Base-by-base conservation (phyloP, 2,797 vertebrate genomes). In the Toxotes lorentzi region DNA sequence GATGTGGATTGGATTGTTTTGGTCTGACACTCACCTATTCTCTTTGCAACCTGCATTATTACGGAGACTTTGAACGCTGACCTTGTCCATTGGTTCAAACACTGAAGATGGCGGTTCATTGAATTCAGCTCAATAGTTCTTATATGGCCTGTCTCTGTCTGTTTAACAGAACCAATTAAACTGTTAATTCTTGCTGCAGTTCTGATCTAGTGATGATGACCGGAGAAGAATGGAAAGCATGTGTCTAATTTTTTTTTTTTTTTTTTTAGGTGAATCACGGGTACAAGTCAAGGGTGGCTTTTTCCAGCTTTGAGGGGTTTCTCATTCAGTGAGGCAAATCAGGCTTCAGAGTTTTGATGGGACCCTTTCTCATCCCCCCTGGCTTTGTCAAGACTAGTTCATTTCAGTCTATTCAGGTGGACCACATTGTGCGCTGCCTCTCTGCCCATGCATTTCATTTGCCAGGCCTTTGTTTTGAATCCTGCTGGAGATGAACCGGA, bases 371-470 rank as follows among this genome's bases (percentile, higher is more conserved):
- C 87, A 87, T 89, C 79, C 57, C 59, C 17, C 21, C 35, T 34
- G 82, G 84, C 92, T 94, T 93, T 93, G 90, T 94, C 84, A 41
- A 76, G 60, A 73, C 92, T 74, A 79, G 88, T 91, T 94, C 85
- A 91, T 94, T 93, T 92, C 81, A 82, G 78, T 78, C 90, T 82
- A 88, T 95, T 94, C 90, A 92, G 90, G 79, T 87, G 89, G 85
- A 71, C 85, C 69, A 56, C 82, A 91, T 94, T 93, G 91, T 93
- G 83, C 12, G 53, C 76, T 2, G 78, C 87, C 76, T 78, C 83
- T 87, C 79, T 87, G 89, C 89, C 88, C 87, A 79, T 90, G 92
- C 91, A 89, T 94, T 92, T 94, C 87, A 93, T 95, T 94, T 91
- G 88, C 87, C 50, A 17, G 87, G 79, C 87, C 86, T 92, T 94